These are phyloP conservation scores for Geotria australis DNA, from an alignment of 2,797 vertebrate species.

Conservation along the genomic window DNA sequence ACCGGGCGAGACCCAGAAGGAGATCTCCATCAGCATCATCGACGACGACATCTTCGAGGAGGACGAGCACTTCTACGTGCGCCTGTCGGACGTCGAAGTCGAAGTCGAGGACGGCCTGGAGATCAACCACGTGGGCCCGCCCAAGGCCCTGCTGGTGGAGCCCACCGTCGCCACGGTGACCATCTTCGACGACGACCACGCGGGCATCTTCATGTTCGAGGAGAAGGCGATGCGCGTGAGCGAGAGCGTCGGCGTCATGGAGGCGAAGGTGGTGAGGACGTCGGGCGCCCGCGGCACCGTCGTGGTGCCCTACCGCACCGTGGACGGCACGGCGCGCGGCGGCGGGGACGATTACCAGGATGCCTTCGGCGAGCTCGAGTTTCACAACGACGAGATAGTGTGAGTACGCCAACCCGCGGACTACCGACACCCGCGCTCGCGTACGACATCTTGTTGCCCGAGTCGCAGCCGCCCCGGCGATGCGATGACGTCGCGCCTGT, in stretches of 20 bases:
- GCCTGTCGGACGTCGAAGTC: conserved; percentile 7
- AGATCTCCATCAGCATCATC: conserved; percentile 50
- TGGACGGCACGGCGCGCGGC: conserved; percentile 52
- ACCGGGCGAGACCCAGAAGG: conserved; percentile 54
- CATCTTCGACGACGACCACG: conserved; percentile 74
- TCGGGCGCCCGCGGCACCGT: conserved; percentile 64
- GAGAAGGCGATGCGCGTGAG: conserved; percentile 37
- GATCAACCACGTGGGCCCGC: conserved; percentile 9
- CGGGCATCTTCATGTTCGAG: conserved; percentile 73
- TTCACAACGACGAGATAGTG: conserved; percentile 75
- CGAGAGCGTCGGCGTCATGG: conserved; percentile 64
- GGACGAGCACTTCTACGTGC: conserved; percentile 71
- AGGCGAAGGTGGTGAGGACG: conserved; percentile 52
- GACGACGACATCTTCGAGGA: conserved; percentile 91
- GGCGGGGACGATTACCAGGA: conserved; percentile 87
- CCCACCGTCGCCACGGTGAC: conserved; percentile 45
- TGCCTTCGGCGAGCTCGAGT: conserved; percentile 58
- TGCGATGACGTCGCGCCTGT: background rate
- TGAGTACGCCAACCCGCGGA: too few species aligned
- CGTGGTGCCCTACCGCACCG: conserved; percentile 55
- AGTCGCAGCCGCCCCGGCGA: too few species aligned
- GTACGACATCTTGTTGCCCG: too few species aligned
- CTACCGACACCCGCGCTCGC: too few species aligned
- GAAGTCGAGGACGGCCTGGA: conserved; percentile 15
- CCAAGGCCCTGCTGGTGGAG: conserved; percentile 26